These are phyloP conservation scores for Aphidius gifuensis DNA, from an alignment of 1,140 invertebrate species.

Conservation along the genomic window DNA sequence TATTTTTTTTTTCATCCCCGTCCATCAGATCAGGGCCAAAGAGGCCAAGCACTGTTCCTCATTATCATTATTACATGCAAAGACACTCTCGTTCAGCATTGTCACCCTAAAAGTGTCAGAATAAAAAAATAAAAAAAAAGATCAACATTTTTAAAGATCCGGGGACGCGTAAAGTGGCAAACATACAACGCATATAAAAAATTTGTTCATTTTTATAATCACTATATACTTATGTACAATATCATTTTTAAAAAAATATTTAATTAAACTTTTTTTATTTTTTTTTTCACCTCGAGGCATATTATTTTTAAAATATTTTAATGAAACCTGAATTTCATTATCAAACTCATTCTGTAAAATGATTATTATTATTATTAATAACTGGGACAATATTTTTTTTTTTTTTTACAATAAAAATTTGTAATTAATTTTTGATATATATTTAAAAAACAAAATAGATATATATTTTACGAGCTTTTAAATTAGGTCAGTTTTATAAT, in stretches of 20 bases:
- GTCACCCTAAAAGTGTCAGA: slow-evolving; percentile 12
- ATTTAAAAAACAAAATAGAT: too few species aligned
- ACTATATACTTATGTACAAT: too few species aligned
- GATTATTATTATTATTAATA: too few species aligned
- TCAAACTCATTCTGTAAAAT: too few species aligned
- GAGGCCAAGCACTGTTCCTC: slow-evolving; percentile 27
- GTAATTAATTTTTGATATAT: too few species aligned
- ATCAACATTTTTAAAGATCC: slow-evolving; percentile 18
- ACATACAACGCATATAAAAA: slow-evolving; percentile 13
- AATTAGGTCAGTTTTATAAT: too few species aligned
- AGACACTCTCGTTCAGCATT: slow-evolving; percentile 32
- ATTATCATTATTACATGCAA: slow-evolving; percentile 44
- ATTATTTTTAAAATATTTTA: too few species aligned
- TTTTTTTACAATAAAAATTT: too few species aligned
- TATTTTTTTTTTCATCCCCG: slow-evolving; percentile 3
- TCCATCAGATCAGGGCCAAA: slow-evolving; percentile 18
- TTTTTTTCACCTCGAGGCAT: slow-evolving; percentile 59
- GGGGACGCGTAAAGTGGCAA: slow-evolving; percentile 35
- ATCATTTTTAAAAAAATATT: background rate
- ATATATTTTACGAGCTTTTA: too few species aligned
- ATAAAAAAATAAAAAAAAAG: slow-evolving; percentile 23
- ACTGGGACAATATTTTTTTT: too few species aligned
- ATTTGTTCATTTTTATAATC: background rate
- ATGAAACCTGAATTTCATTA: too few species aligned
- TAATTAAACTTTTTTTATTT: background rate